Evolutionary conservation across 2,113 vertebrate species (phyloP), one percentile per base, ranked within the genome.

Genomic region (Hemiscyllium ocellatum): DNA sequence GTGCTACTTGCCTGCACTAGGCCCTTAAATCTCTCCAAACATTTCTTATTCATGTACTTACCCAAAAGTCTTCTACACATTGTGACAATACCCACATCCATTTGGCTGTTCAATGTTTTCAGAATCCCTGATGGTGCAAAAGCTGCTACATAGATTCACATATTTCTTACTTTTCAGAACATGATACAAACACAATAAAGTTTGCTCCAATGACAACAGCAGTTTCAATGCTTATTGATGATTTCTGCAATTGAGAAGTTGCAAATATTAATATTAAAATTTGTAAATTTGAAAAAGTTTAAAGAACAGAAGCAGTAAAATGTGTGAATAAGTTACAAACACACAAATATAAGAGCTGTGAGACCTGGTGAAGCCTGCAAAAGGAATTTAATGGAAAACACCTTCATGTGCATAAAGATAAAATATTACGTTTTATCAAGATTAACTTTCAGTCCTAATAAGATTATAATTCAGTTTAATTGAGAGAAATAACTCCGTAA

Each of bases 401-500:
- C 65, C 61, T 65, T 61, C 26, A 65, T 10, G 1, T 26, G 56
- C 52, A 61, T n/a, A 65, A 65, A 65, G 56, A 29, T 91, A n/a
- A 91, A 61, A n/a, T n/a, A 65, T 91, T 91, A 65, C 37, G 47
- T 83, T 83, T 83, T 22, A 83, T 83, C 80, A 47, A 42, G 37
- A 42, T 7, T 17, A 42, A 20, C 19, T 83, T 91, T 65, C 52
- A 91, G 87, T 65, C 13, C 56, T n/a, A n/a, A n/a, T n/a, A 61
- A 65, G 33, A 91, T 65, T 91, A 91, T 65, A 65, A 61, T 65
- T 91, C 56, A 91, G 52, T 91, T 56, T 91, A 91, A 91, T 33
- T 91, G 87, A 91, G 56, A 91, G 33, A 91, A 91, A 91, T 91
- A 65, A 65, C 87, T 29, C 24, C n/a, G 87, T 65, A 91, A 65